These are phyloP conservation scores for Helarctos malayanus DNA, from an alignment of 2,797 vertebrate species.

Conservation along the genomic window DNA sequence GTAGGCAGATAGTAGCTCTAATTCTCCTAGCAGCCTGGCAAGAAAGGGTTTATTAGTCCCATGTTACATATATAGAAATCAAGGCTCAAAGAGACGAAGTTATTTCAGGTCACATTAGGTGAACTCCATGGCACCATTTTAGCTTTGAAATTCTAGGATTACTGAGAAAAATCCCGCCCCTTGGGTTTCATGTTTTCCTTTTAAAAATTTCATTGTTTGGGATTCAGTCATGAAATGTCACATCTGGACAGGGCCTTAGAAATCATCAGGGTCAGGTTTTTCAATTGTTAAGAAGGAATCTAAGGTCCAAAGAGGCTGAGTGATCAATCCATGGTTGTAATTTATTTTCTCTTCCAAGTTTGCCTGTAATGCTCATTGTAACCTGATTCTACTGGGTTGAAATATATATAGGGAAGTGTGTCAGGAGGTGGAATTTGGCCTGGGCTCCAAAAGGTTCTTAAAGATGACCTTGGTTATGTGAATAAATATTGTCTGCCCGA, in stretches of 20 bases:
- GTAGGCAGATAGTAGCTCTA: not conserved
- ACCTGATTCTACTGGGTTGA: not conserved
- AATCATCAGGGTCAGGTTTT: not conserved
- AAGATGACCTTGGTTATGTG: not conserved
- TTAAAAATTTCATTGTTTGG: not conserved
- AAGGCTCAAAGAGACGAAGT: not conserved
- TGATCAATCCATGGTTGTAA: not conserved
- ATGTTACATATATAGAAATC: not conserved
- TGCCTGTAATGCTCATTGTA: not conserved
- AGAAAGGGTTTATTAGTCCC: not conserved
- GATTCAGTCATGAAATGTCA: not conserved
- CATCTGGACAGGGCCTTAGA: not conserved
- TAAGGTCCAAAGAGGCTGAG: not conserved
- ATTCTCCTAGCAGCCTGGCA: not conserved
- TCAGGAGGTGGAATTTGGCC: not conserved
- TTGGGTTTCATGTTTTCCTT: not conserved
- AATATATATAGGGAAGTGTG: not conserved
- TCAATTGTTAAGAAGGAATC: not conserved
- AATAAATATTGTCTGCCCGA: conserved; percentile 32
- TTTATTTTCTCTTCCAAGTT: not conserved
- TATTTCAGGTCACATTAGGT: not conserved
- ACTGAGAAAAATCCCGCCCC: not conserved
- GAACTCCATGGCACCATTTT: not conserved
- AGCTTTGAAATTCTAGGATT: not conserved
- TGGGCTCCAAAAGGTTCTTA: not conserved